These are phyloP conservation scores for Papilio xuthus DNA, from an alignment of 1,140 invertebrate genomes.

Conservation along the genomic window DNA sequence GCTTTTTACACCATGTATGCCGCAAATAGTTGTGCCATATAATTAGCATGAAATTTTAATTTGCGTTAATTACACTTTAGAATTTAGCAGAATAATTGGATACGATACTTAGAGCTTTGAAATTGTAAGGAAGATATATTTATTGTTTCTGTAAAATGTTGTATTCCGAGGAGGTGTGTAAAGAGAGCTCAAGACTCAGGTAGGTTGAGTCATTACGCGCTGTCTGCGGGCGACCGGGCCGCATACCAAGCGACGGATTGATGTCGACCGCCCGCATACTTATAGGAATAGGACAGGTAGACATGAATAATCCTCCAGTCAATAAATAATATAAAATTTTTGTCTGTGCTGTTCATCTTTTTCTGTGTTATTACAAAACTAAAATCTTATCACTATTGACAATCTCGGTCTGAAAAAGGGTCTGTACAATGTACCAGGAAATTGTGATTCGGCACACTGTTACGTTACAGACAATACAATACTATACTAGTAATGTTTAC, in stretches of 20 bases:
- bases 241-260: conserved; percentile 32
- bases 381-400: neutral
- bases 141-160: neutral
- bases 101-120: neutral
- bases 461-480: no score
- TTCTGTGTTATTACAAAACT: neutral
- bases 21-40: no score
- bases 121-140: neutral
- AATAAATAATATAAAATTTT: neutral
- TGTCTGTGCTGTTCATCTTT: neutral
- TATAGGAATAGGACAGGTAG: neutral
- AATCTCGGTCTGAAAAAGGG: neutral
- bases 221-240: conserved; percentile 6
- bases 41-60: no score
- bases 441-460: neutral
- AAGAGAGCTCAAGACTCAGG: conserved; percentile 31
- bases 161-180: neutral
- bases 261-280: conserved; percentile 25
- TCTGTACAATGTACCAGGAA: neutral
- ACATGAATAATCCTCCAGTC: neutral
- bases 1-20: no score
- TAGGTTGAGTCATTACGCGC: conserved; percentile 34
- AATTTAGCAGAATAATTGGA: neutral
- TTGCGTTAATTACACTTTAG: no score
- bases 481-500: no score